Conservation (phyloP, 2,888 invertebrate species). For the Nomada ruficornis region DNA sequence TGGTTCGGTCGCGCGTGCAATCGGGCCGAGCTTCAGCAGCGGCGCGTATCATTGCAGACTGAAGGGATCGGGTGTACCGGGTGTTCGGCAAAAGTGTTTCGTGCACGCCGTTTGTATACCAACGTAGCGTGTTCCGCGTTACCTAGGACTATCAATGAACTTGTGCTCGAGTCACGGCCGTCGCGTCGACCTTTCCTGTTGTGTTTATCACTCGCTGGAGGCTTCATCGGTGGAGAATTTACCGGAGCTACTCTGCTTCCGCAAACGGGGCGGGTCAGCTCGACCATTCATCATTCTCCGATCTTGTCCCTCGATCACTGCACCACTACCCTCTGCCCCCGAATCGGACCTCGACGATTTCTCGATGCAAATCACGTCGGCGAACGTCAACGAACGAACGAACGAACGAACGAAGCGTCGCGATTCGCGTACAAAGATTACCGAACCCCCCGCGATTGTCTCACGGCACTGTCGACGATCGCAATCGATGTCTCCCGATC, state of each 20-base stretch:
- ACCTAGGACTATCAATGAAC: constrained; percentile 53
- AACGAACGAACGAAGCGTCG: too few relatives aligned
- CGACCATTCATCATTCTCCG: not conserved
- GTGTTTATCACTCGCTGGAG: constrained; percentile 16
- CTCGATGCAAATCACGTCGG: too few relatives aligned
- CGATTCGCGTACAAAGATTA: too few relatives aligned
- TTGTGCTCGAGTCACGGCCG: not conserved
- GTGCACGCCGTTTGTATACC: constrained; percentile 15
- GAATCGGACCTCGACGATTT: not conserved
- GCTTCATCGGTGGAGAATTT: not conserved
- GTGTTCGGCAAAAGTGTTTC: constrained; percentile 21
- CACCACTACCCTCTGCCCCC: not conserved
- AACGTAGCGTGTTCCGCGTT: constrained; percentile 9
- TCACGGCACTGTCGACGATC: too few relatives aligned
- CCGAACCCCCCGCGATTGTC: too few relatives aligned
- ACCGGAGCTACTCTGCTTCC: not conserved
- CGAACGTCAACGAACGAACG: too few relatives aligned
- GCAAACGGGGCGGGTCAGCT: not conserved
- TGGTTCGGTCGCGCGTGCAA: constrained; percentile 21
- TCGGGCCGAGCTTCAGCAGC: constrained; percentile 41
- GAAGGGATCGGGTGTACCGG: not conserved
- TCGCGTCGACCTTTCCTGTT: constrained; percentile 18
- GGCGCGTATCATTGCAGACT: constrained; percentile 54
- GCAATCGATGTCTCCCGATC: too few relatives aligned
- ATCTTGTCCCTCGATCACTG: not conserved